A percentile compares a stretch with the other conserved stretches of the same genome.
phyloP scores from a whole-genome alignment of 1,140 invertebrate genomes.

The Oncopodura yosiiana region DNA sequence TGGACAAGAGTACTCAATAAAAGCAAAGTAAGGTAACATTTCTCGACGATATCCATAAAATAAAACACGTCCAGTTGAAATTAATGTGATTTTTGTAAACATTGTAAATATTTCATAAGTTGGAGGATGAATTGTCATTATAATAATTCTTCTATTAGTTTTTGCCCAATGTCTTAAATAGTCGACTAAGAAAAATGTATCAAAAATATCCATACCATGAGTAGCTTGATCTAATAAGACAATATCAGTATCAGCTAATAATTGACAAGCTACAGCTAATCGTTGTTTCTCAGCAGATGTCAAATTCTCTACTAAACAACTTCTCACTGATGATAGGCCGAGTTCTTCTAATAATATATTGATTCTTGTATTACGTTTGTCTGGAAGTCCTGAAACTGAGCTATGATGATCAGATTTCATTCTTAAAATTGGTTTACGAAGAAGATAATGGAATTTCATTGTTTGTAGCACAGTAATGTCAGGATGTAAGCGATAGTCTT shows the following conservation, averaged over 20 bases:
- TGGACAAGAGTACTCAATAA: slow-evolving; percentile 88
- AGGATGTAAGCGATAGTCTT: slow-evolving; percentile 35
- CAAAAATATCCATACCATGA: slow-evolving; percentile 88
- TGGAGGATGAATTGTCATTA: slow-evolving; percentile 85
- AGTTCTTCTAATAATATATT: slow-evolving; percentile 78
- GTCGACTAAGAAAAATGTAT: slow-evolving; percentile 88
- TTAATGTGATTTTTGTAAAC: slow-evolving; percentile 72
- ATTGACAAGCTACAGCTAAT: slow-evolving; percentile 74
- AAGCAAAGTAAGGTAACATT: slow-evolving; percentile 85
- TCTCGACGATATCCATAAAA: slow-evolving; percentile 78
- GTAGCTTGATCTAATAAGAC: slow-evolving; percentile 80
- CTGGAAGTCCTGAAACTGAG: background rate
- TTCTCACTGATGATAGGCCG: slow-evolving; percentile 70
- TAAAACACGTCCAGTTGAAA: slow-evolving; percentile 80
- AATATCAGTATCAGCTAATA: slow-evolving; percentile 72
- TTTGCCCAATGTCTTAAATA: slow-evolving; percentile 84
- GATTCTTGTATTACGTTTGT: slow-evolving; percentile 42
- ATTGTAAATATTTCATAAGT: slow-evolving; percentile 93
- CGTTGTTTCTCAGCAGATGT: slow-evolving; percentile 76
- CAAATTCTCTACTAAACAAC: slow-evolving; percentile 63
- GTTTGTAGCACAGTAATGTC: slow-evolving; percentile 48
- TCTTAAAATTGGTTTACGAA: slow-evolving; percentile 1
- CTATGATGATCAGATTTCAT: background rate
- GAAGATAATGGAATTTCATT: slow-evolving; percentile 41
- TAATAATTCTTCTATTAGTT: slow-evolving; percentile 56